Base-by-base conservation (phyloP, 2,113 vertebrate species). In the Gnathonemus longibarbis region DNA sequence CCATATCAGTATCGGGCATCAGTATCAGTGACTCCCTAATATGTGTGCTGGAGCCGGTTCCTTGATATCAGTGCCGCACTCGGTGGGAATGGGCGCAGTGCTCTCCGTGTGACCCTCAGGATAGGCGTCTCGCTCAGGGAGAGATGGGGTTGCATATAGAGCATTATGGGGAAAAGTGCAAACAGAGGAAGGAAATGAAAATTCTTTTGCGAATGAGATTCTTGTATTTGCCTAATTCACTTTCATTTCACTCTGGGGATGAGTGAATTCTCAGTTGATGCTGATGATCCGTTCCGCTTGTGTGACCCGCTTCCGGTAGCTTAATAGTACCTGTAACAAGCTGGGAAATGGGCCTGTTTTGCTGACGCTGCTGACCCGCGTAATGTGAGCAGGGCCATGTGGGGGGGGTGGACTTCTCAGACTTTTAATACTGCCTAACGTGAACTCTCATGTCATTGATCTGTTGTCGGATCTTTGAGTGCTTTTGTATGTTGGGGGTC, bases 181-280 rank as follows among this genome's bases (percentile, higher is more conserved):
- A 83, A 90, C n/a, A 80, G 17, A 31, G 48, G 13, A 84, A 88
- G 89, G 46, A 62, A 91, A 90, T n/a, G n/a, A 39, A 9, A 10
- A 83, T 62, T 74, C 27, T 50, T 91, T 90, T 66, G 66, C 10
- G 86, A 91, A 91, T 89, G n/a, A 88, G 91, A 35, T 35, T 77
- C 5, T 62, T 92, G 87, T 90, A 66, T 89, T 91, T 91, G n/a
- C 48, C 89, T 86, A 91, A 91, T 92, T 91, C 83, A 88, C 83
- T 45, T 77, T 31, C 27, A 77, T 77, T 77, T 39, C 35, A 77
- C 10, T 77, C 6, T 35, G 35, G 70, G 35, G 70, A 77, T 77
- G 31, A 77, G 70, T 17, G 15, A 39, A 77, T 35, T 39, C 70
- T 77, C 70, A 77, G 70, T 3, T 77, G 13, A 77, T 77, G 35